phyloP scores from a whole-genome alignment of 2,797 vertebrate genomes.

The Tinamus major region DNA sequence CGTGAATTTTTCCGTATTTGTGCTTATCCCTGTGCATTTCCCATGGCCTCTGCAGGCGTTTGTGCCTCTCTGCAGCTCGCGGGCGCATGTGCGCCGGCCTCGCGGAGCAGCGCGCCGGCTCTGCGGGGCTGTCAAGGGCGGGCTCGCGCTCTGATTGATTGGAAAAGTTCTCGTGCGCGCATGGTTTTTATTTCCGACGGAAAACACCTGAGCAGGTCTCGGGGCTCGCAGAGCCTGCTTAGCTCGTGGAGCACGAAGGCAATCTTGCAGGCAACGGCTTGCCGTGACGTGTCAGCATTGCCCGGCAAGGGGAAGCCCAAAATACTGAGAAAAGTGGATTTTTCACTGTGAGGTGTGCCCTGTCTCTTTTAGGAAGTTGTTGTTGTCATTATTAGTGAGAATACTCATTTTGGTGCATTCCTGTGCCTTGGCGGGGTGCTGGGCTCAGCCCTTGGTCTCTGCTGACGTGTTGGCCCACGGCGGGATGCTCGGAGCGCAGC shows the following conservation, averaged over 20 bases:
- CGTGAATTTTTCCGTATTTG: rapidly evolving
- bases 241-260: not conserved
- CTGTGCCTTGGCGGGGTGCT: too few relatives aligned
- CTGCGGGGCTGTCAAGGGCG: conserved; percentile 51
- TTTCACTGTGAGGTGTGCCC: not conserved
- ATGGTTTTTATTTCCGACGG: not conserved
- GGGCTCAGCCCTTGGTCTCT: not conserved
- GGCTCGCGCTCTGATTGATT: conserved; percentile 37
- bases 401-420: too few relatives aligned
- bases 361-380: too few relatives aligned
- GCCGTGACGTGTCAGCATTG: not conserved
- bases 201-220: conserved; percentile 36
- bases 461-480: too few relatives aligned
- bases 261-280: not conserved
- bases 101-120: not conserved
- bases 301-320: not conserved
- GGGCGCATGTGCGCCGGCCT: not conserved
- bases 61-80: not conserved
- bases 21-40: not conserved
- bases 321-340: rapidly evolving
- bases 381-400: too few relatives aligned
- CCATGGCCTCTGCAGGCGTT: rapidly evolving
- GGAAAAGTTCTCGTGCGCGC: conserved; percentile 57
- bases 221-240: rapidly evolving
- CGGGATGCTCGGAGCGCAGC: not conserved